Evolutionary conservation across 2,888 invertebrate species (phyloP), one percentile per base, ranked within the genome.

Genomic region (Byasa hedistus): DNA sequence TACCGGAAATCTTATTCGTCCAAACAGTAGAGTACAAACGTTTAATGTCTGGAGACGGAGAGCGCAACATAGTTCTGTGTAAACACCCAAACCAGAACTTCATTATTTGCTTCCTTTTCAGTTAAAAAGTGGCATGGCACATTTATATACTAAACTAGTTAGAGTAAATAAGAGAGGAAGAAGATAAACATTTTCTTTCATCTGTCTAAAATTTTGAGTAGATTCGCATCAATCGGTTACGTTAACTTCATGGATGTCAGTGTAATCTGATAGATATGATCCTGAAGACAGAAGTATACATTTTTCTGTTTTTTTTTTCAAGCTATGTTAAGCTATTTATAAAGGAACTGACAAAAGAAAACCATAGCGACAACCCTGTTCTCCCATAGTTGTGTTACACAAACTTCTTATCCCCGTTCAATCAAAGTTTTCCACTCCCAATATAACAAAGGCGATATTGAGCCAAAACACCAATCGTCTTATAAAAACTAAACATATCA

Each of bases 321-420:
- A n/a, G 8, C 48, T 8, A 19, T 48, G 1, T n/a, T 48, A 48
- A 48, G 3, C 3, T n/a, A 48, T n/a, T 15, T 48, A 48, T n/a
- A 48, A 48, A 3, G 8, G n/a, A 5, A 19, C n/a, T 48, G n/a
- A 48, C 48, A 48, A 48, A 48, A n/a, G 7, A 48, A 48, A 48
- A 48, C 48, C 19, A 19, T n/a, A 23, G 58, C 54, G 52, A 54
- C 59, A 64, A 64, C 54, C 44, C 64, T 64, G 58, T 54, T 59
- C 52, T 59, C 59, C 64, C 23, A 59, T 64, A 51, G 17, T 54
- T 55, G 60, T 56, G 32, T 65, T 65, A 55, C 27, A 44, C 55
- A 56, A 64, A 65, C 59, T 64, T 58, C 52, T 52, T 64, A 58
- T 58, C 58, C 64, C 27, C 44, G 55, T 65, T 65, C 65, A 65